These are phyloP conservation scores for Heterochromis multidens DNA, from an alignment of 2,113 vertebrate species.

Conservation along the genomic window DNA sequence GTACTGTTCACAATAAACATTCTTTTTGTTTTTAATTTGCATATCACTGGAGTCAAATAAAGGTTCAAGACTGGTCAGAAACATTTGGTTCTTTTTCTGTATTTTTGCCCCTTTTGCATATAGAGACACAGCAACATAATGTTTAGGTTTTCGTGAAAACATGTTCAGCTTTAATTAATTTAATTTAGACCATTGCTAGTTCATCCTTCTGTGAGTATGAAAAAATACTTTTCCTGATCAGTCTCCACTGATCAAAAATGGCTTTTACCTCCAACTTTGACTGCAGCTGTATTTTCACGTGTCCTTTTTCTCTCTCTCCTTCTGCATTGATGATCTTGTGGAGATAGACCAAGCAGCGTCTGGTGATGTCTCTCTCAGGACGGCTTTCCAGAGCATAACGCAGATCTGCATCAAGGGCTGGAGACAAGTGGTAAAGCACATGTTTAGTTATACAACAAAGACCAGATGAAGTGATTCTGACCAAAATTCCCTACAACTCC, in stretches of 20 bases:
- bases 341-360: slow-evolving; percentile 75
- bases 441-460: neutral
- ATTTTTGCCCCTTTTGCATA: too few species aligned
- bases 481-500: neutral
- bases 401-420: slow-evolving; percentile 76
- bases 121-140: too few species aligned
- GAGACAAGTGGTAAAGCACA: neutral
- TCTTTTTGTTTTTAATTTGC: too few species aligned
- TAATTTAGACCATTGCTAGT: neutral
- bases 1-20: neutral
- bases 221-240: neutral
- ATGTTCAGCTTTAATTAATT: neutral
- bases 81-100: neutral
- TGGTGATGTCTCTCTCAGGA: slow-evolving; percentile 29
- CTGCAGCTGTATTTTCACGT: neutral
- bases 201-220: neutral
- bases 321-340: slow-evolving; percentile 60
- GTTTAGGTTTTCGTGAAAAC: too few species aligned
- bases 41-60: neutral
- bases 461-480: neutral
- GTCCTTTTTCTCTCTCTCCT: neutral
- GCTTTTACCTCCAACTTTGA: neutral
- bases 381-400: slow-evolving; percentile 62
- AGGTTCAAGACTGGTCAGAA: neutral
- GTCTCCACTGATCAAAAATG: neutral